Evolutionary conservation across 1,140 invertebrate species (phyloP).

Genomic region (Solenopsis fugax): DNA sequence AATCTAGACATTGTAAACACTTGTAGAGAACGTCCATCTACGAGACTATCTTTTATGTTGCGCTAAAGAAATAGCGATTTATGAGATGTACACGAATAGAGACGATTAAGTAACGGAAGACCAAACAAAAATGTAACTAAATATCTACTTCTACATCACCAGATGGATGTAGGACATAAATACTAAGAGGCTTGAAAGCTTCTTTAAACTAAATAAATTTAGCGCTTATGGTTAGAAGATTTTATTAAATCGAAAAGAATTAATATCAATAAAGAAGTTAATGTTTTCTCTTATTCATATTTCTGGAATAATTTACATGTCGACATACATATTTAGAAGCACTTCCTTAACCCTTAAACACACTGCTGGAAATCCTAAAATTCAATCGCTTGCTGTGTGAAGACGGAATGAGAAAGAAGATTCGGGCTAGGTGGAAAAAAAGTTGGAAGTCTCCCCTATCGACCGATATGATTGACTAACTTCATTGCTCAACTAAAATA

Average conservation of each 20-base stretch:
- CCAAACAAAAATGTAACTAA: constrained; percentile 4
- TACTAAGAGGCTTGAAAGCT: neutral
- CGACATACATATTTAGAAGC: neutral
- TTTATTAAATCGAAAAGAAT: neutral
- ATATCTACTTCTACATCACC: neutral
- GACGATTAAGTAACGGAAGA: neutral
- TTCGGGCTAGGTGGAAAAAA: too few species aligned
- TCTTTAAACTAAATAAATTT: constrained; percentile 19
- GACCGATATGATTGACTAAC: too few species aligned
- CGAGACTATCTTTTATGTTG: neutral
- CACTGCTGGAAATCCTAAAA: too few species aligned
- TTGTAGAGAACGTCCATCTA: neutral
- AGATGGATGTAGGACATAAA: neutral
- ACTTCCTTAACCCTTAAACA: neutral
- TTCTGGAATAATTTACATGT: neutral
- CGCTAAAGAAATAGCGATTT: neutral
- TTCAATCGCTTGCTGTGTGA: too few species aligned
- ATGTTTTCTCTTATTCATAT: neutral
- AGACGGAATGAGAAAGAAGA: too few species aligned
- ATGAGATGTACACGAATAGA: neutral
- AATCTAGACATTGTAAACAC: constrained; percentile 25
- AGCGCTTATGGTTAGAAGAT: neutral
- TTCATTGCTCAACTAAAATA: too few species aligned
- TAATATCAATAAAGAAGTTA: neutral
- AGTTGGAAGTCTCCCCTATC: too few species aligned